phyloP scores from a whole-genome alignment of 2,797 vertebrate species.

The Cossypha niveicapilla region DNA sequence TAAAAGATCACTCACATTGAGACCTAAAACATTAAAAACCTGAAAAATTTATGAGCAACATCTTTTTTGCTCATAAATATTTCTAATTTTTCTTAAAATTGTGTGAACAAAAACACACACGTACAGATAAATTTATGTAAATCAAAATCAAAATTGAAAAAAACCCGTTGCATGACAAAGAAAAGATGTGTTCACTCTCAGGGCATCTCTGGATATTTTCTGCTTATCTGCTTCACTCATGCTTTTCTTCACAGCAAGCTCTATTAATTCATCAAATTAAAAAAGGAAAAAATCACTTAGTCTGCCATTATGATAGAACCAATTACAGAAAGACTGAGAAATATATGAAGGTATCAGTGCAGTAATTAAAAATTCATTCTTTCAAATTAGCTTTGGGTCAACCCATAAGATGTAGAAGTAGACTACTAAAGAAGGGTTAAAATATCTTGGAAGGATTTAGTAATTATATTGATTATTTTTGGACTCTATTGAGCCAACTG shows the following conservation, averaged over 20 bases:
- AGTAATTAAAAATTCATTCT: constrained; percentile 6
- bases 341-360: not conserved
- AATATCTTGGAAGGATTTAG: not conserved
- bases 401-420: not conserved
- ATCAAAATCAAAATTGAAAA: not conserved
- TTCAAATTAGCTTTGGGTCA: constrained; percentile 28
- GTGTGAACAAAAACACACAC: not conserved
- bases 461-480: too few relatives aligned
- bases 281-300: not conserved
- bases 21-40: not conserved
- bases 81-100: not conserved
- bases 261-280: not conserved
- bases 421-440: constrained; percentile 61
- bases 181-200: not conserved
- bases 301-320: not conserved
- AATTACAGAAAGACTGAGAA: not conserved
- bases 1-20: not conserved
- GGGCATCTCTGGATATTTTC: not conserved
- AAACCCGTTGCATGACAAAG: not conserved
- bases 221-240: not conserved
- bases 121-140: not conserved
- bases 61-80: not conserved
- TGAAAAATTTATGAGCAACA: too few relatives aligned
- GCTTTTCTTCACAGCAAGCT: not conserved
- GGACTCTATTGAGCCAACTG: constrained; percentile 32